Evolutionary conservation across 2,797 vertebrate species (phyloP).

Genomic region (Phrynocephalus guinanensis): DNA sequence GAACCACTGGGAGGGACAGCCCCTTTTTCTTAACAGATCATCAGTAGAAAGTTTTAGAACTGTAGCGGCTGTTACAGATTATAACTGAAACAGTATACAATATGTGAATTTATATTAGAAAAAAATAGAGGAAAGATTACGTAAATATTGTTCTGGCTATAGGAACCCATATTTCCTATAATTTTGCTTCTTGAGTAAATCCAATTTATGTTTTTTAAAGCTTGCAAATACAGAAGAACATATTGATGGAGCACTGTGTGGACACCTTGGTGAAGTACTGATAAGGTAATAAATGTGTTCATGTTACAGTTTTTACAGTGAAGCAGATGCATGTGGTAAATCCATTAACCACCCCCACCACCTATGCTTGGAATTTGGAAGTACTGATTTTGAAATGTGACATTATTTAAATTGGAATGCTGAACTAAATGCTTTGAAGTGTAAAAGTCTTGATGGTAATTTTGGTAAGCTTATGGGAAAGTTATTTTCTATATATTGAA

Average conservation of each 20-base stretch:
- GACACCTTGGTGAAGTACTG: slow-evolving; percentile 96
- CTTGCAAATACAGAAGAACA: slow-evolving; percentile 98
- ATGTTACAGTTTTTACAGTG: neutral
- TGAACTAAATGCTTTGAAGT: neutral
- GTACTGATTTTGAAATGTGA: too few relatives aligned
- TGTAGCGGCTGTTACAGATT: neutral
- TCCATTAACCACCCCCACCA: neutral
- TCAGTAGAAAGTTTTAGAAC: neutral
- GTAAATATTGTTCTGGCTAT: neutral
- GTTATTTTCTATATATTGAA: neutral
- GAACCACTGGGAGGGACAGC: neutral
- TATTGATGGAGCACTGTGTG: slow-evolving; percentile 94
- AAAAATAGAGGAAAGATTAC: neutral
- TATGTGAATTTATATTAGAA: neutral
- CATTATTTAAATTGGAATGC: fast-evolving
- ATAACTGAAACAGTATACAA: neutral
- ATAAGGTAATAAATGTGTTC: slow-evolving; percentile 85
- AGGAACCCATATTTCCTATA: neutral
- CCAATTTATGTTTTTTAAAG: slow-evolving; percentile 69
- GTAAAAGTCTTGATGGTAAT: neutral
- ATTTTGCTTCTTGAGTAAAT: neutral
- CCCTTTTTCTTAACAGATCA: neutral
- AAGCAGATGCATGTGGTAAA: neutral
- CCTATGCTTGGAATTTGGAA: slow-evolving; percentile 2
- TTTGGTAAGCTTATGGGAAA: neutral